Evolutionary conservation across 1,140 invertebrate genomes (phyloP), one percentile per base, ranked within the genome.

Genomic region (Aplysia californica): DNA sequence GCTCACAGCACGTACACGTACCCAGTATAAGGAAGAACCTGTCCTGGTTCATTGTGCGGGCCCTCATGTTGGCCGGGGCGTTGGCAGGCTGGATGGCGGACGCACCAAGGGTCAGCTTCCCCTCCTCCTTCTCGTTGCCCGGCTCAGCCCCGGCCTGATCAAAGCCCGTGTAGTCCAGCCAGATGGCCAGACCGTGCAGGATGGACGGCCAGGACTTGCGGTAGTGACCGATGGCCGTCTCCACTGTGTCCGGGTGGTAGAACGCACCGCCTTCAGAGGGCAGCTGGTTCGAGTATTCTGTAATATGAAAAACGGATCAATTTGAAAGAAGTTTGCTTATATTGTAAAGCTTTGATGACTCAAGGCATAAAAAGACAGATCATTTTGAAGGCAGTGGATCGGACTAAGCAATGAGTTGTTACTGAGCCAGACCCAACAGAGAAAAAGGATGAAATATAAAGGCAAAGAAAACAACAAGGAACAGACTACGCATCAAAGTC

Each of bases 201-300:
- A 99, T 94, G 2, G 97, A 94, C 0, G 98, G 96, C 98, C 98
- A 99, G 3, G 95, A 94, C 80, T 94, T 93, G 55, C 93, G 92
- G 90, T 99, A 99, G 90, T 98, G 96, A 31, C 93, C 93, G 76
- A 96, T 93, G 5, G 97, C 96, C 23, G 94, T 94, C 82, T 99
- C 97, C 85, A 97, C 96, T 0, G 97, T 98, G 85, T 99, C 98
- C 55, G 95, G 95, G 2, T 96, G 97, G 88, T 98, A 99, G 90
- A 99, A 99, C 2, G 97, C 95, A 21, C 98, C 97, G 58, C 97
- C 90, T 95, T 98, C 97, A 83, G 96, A 94, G 0, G 97, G 97
- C 66, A 99, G 91, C 89, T 98, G 97, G 80, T 95, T 96, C 4
- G 94, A 93, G 90, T 97, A 98, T 91, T 98, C 97, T 93, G 79